Base-by-base conservation (phyloP, 2,113 vertebrate species). In the Laticauda colubrina region DNA sequence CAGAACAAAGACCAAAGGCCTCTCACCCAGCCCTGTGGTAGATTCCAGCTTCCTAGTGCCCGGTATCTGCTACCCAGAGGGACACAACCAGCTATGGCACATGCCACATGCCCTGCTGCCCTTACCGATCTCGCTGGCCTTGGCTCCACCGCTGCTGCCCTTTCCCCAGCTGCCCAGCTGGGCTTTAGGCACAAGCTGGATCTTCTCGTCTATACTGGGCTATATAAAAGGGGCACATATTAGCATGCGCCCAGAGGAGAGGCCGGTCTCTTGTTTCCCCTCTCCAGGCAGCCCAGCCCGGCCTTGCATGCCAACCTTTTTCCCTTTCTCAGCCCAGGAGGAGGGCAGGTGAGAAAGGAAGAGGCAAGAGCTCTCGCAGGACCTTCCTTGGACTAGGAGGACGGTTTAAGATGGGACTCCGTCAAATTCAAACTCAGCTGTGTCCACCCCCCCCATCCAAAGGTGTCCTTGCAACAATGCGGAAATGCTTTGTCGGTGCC, bases 121-220 rank as follows among this genome's bases (percentile, higher is more conserved):
- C 98, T 97, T 89, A 99, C 99, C 99, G 11, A 98, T 97, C 96
- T 99, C 99, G 9, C 98, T 99, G 53, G 98, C 98, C 97, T 99
- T 99, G 20, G 99, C 99, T 96, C 99, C 99, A 89, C 99, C 99
- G 3, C 99, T 99, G 98, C 99, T 99, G 96, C 99, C 99, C 96
- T 99, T 99, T 12, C 98, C 98, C 99, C 99, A 99, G 94, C 98
- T 99, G 95, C 98, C 98, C 96, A 99, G 97, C 95, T 99, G 99
- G 95, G 99, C 98, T 95, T 99, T 98, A 34, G 99, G 99, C 94
- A 99, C 99, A 56, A 99, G 96, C 97, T 99, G 99, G 96, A 99
- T 99, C 98, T 99, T 99, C 95, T 99, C 99, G 96, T 99, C 99
- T 97, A 99, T 99, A 90, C 98, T 99, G 96, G 99, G 98, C 99